A percentile compares a stretch with the other conserved stretches of the same genome.
Conservation (phyloP, 2,888 invertebrate species). For the Eilema depressum region DNA sequence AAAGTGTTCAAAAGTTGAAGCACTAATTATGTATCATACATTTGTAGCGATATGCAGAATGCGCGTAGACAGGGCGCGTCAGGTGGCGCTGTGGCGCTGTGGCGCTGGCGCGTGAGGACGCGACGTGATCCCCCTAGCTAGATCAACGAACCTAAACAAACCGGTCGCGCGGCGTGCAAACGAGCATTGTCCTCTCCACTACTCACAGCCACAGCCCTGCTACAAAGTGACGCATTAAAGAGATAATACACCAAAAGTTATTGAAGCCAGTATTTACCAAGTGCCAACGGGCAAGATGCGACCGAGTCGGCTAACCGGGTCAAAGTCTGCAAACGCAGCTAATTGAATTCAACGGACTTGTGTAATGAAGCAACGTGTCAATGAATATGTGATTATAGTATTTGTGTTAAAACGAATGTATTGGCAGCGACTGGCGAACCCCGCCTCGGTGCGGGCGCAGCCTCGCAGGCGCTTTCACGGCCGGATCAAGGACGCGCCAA, state of each 20-base stretch:
- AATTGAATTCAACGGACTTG: conserved; percentile 3
- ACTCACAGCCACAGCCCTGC: background rate
- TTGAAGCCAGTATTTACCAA: background rate
- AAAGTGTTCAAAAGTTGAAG: background rate
- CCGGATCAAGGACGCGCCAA: background rate
- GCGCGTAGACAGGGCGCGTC: background rate
- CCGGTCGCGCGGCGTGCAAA: conserved; percentile 7
- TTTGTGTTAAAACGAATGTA: background rate
- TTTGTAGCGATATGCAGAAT: background rate
- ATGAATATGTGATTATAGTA: conserved; percentile 9
- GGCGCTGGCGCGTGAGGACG: too few species aligned
- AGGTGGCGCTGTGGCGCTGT: too few species aligned
- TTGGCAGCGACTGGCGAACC: background rate
- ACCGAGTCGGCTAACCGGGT: background rate
- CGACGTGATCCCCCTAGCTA: conserved; percentile 1
- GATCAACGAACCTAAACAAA: conserved; percentile 14
- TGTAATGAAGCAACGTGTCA: conserved; percentile 9
- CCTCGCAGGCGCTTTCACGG: background rate
- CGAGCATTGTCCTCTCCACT: background rate
- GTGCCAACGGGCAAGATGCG: background rate
- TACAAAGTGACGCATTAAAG: background rate
- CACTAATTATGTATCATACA: background rate
- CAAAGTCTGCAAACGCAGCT: conserved; percentile 4
- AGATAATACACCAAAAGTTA: background rate
- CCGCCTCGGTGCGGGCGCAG: background rate